phyloP scores from a whole-genome alignment of 2,797 vertebrate genomes.

The Pteropus rufus region DNA sequence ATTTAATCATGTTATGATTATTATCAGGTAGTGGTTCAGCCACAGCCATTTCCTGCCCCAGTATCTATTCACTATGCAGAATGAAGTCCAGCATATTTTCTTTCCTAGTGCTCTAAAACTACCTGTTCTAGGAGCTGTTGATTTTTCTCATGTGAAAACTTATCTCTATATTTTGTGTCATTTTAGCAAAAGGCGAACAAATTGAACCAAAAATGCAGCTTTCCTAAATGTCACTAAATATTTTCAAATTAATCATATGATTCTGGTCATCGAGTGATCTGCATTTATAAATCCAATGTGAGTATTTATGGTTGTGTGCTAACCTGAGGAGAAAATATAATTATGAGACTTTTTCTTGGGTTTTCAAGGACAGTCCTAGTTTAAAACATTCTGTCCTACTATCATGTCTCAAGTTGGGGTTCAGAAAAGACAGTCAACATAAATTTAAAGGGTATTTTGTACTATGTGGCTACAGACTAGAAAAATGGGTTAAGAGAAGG shows the following conservation, averaged over 20 bases:
- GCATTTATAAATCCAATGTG: not conserved
- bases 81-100: conserved; percentile 43
- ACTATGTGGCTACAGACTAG: not conserved
- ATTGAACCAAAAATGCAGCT: not conserved
- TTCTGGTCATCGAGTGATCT: not conserved
- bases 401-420: not conserved
- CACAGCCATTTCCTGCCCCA: conserved; percentile 69
- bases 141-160: conserved; percentile 32
- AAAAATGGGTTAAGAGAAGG: not conserved
- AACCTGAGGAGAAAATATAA: not conserved
- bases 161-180: conserved; percentile 10
- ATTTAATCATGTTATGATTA: conserved; percentile 64
- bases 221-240: conserved; percentile 9
- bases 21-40: conserved; percentile 65
- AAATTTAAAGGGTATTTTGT: not conserved
- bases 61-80: conserved; percentile 52
- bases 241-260: not conserved
- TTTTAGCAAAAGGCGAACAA: conserved; percentile 1
- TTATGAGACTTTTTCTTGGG: not conserved
- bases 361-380: conserved; percentile 9
- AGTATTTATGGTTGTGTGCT: not conserved
- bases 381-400: not conserved
- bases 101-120: conserved; percentile 6
- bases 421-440: not conserved
- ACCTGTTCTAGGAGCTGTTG: conserved; percentile 10